Evolutionary conservation across 2,888 invertebrate species (phyloP).

Genomic region (Camponotus fellah): DNA sequence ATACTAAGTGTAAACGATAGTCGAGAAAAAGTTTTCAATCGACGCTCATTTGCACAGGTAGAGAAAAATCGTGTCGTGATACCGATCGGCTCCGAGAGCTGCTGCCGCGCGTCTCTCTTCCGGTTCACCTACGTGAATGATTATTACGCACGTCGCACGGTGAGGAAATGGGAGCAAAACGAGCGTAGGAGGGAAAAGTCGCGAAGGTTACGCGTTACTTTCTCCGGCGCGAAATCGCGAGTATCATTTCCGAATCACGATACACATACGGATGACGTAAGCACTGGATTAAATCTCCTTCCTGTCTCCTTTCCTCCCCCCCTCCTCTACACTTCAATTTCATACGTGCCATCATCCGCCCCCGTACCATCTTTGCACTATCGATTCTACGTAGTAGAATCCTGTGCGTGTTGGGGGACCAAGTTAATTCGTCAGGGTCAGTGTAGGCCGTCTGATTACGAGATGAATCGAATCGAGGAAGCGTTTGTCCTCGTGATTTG

Average conservation of each 20-base stretch:
- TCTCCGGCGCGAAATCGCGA: constrained; percentile 65
- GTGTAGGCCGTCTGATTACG: constrained; percentile 23
- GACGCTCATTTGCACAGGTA: constrained; percentile 25
- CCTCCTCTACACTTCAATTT: neutral
- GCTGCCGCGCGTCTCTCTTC: constrained; percentile 30
- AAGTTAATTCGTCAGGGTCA: constrained; percentile 52
- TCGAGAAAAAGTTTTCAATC: neutral
- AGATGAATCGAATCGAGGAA: constrained; percentile 18
- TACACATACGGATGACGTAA: constrained; percentile 33
- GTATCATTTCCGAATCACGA: constrained; percentile 34
- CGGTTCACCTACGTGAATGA: constrained; percentile 44
- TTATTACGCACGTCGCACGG: constrained; percentile 23
- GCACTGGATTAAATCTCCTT: constrained; percentile 19
- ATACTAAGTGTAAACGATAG: neutral
- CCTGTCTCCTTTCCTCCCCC: neutral
- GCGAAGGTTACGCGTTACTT: constrained; percentile 68
- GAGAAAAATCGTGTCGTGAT: constrained; percentile 9
- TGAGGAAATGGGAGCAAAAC: constrained; percentile 60
- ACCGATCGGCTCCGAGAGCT: neutral
- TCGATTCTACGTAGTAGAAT: constrained; percentile 41
- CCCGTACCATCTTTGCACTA: constrained; percentile 1
- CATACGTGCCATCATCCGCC: too few relatives aligned
- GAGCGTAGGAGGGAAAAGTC: constrained; percentile 58
- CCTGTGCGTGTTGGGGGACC: constrained; percentile 38
- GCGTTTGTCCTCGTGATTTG: neutral